phyloP scores from a whole-genome alignment of 2,113 vertebrate species.

The Zapornia atra region DNA sequence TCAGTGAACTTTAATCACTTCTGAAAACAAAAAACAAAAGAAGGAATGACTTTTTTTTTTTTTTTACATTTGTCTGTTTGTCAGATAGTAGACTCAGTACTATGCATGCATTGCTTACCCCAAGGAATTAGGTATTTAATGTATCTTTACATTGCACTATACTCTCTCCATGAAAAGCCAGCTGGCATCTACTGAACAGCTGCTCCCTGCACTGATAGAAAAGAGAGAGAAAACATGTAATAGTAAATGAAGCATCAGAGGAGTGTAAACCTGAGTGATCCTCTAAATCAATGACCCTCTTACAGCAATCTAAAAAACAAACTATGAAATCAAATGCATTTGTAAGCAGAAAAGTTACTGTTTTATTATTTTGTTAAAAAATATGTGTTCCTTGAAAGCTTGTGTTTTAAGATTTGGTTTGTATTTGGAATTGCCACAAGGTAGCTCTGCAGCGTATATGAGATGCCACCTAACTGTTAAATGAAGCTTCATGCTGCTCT shows the following conservation, averaged over 20 bases:
- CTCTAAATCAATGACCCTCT: not conserved
- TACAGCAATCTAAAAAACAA: not conserved
- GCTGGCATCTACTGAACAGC: not conserved
- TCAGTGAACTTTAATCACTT: not conserved
- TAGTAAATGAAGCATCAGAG: not conserved
- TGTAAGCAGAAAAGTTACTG: not conserved
- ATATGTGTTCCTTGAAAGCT: not conserved
- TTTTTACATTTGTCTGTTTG: not conserved
- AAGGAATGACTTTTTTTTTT: not conserved
- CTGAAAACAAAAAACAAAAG: not conserved
- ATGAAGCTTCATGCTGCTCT: not conserved
- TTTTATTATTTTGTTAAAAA: not conserved
- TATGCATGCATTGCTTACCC: not conserved
- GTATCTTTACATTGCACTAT: not conserved
- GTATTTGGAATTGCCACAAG: not conserved
- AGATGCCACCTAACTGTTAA: not conserved
- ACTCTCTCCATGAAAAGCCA: not conserved
- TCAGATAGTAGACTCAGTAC: not conserved
- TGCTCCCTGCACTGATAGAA: not conserved
- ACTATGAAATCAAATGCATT: not conserved
- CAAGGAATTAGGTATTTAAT: not conserved
- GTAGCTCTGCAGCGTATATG: not conserved
- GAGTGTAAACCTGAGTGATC: not conserved
- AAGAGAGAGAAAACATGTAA: not conserved
- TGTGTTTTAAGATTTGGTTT: not conserved